These are phyloP conservation scores for Amphibalanus amphitrite DNA, from an alignment of 1,140 invertebrate species.

Conservation along the genomic window DNA sequence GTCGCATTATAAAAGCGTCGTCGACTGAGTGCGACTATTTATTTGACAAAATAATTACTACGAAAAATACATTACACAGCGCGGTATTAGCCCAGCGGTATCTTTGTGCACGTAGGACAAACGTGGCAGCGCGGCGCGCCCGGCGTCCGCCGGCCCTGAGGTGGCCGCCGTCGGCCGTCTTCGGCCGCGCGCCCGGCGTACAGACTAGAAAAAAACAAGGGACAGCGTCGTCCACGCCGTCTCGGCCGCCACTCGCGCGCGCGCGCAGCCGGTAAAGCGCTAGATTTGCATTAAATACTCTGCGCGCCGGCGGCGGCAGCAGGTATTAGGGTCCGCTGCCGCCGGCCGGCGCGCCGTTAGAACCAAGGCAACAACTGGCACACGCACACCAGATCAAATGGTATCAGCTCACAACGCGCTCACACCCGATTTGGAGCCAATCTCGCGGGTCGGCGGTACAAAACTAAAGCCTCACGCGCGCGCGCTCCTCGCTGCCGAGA, in stretches of 20 bases:
- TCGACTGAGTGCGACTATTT: not conserved
- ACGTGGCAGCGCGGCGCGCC: not conserved
- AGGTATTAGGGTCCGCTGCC: not conserved
- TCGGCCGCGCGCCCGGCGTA: not conserved
- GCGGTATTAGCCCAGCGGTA: not conserved
- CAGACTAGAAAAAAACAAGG: not conserved
- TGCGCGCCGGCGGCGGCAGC: no score
- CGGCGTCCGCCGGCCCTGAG: not conserved
- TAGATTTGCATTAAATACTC: not conserved
- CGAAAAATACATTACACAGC: not conserved
- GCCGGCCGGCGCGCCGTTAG: not conserved
- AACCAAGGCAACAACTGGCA: not conserved
- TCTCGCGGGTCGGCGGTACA: not conserved
- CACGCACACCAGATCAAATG: no score
- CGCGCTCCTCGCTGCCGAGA: not conserved
- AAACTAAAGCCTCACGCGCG: not conserved
- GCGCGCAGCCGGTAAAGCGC: not conserved
- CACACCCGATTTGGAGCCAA: not conserved
- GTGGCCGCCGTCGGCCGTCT: no score
- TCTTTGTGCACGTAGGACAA: not conserved
- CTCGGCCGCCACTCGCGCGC: no score
- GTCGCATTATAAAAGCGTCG: no score
- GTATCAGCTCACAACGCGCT: not conserved
- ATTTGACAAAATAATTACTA: slow-evolving; percentile 2
- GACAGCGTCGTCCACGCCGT: no score